These are phyloP conservation scores for Ptiloglossa arizonensis DNA, from an alignment of 1,140 invertebrate species.

Conservation along the genomic window DNA sequence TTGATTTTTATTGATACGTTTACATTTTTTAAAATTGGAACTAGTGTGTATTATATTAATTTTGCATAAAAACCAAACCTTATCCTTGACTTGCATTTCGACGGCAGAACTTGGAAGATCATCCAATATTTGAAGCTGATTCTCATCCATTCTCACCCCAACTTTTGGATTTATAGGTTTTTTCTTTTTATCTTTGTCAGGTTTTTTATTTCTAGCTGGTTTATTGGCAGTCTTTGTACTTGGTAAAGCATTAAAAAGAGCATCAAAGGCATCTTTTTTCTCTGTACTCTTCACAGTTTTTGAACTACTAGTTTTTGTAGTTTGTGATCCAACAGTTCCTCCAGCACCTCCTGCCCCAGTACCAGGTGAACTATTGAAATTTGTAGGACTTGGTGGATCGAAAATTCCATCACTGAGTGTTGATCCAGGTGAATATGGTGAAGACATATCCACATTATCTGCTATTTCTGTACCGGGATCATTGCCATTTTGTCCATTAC, in stretches of 20 bases:
- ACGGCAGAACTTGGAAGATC: conserved; percentile 96
- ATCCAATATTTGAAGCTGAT: conserved; percentile 90
- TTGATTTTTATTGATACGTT: no score
- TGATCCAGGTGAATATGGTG: conserved; percentile 92
- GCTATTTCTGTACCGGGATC: conserved; percentile 72
- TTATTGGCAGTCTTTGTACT: conserved; percentile 65
- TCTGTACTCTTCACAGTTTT: conserved; percentile 73
- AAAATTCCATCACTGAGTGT: conserved; percentile 93
- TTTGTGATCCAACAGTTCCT: conserved; percentile 35
- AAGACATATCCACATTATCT: conserved; percentile 86
- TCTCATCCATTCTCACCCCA: conserved; percentile 88
- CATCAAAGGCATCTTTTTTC: conserved; percentile 83
- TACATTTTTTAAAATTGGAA: no score
- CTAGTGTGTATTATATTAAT: neutral
- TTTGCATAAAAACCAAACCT: conserved; percentile 84
- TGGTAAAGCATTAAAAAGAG: conserved; percentile 81
- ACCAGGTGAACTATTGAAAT: conserved; percentile 75
- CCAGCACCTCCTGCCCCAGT: conserved; percentile 3
- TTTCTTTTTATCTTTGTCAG: conserved; percentile 80
- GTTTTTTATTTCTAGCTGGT: conserved; percentile 74
- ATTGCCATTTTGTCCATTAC: conserved; percentile 78
- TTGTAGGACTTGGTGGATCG: conserved; percentile 87
- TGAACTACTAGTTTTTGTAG: conserved; percentile 65
- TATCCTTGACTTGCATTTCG: conserved; percentile 97
- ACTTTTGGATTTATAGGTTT: conserved; percentile 85